Base-by-base conservation (phyloP, 2,888 invertebrate genomes). In the Dichetophora obliterata region DNA sequence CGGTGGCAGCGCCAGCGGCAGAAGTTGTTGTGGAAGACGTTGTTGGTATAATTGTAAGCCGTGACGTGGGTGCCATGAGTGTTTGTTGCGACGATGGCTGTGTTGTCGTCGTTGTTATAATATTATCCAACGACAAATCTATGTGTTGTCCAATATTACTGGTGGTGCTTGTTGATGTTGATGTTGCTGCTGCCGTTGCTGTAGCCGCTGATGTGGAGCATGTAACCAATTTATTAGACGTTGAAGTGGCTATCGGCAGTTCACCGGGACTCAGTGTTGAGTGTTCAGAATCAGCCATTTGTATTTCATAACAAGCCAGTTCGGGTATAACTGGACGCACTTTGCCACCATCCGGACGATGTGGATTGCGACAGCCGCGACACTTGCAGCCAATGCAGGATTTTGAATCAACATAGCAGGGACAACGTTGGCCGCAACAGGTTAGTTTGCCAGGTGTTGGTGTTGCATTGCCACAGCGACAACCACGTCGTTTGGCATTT, bases 391-490 rank as follows among this genome's bases (percentile, higher is more conserved):
- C 95, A 6, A 94, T 91, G 86, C 98, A 98, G 0, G 96, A 94
- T 87, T 95, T 95, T 81, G 95, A 95, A 81, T 95, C 95, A 5
- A 96, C 96, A 89, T 98, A 98, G 89, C 98, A 98, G 0, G 97
- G 96, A 90, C 98, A 98, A 79, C 98, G 91, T 87, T 97, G 97
- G 0, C 97, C 97, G 85, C 97, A 96, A 86, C 98, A 98, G 0
- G 97, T 97, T 61, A 97, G 89, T 87, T 96, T 96, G 5, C 96
- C 96, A 0, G 97, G 96, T 22, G 94, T 94, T 0, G 95, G 93
- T 0, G 97, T 96, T 0, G 96, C 95, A 89, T 96, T 95, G 4
- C 97, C 97, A 90, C 98, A 98, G 78, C 97, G 92, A 87, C 97
- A 98, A 16, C 96, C 95, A 89, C 93, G 92, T 82, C 93, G 91